Percentiles rank a stretch among this genome's conserved stretches.
phyloP scores from a whole-genome alignment of 2,113 vertebrate species.

The Hyaena hyaena region DNA sequence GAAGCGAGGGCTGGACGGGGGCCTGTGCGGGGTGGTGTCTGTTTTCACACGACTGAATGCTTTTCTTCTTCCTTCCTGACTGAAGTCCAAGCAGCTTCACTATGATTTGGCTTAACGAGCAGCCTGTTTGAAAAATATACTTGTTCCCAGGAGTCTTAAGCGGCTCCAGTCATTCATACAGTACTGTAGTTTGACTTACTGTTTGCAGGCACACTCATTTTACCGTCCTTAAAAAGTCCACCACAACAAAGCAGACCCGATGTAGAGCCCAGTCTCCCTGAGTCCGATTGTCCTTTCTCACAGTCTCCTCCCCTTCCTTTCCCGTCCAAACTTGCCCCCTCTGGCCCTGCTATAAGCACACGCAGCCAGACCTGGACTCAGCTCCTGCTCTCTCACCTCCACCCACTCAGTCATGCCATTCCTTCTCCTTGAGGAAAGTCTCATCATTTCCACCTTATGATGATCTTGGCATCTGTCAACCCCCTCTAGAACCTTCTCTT shows the following conservation, averaged over 20 bases:
- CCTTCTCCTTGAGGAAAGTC: not conserved
- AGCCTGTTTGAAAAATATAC: conserved; percentile 46
- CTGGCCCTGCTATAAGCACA: too few relatives aligned
- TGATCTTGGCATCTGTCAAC: not conserved
- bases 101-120: conserved; percentile 34
- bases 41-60: not conserved
- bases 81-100: conserved; percentile 32
- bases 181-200: not conserved
- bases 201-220: not conserved
- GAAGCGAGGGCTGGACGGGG: not conserved
- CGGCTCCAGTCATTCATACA: not conserved
- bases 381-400: not conserved
- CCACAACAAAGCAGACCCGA: not conserved
- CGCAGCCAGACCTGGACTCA: too few relatives aligned
- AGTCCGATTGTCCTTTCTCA: not conserved
- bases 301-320: not conserved
- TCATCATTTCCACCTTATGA: not conserved
- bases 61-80: not conserved
- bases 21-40: too few relatives aligned
- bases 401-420: not conserved
- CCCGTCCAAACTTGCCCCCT: not conserved
- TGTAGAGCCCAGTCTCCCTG: not conserved
- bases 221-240: not conserved
- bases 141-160: not conserved
- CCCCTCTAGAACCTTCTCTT: not conserved